These are phyloP conservation scores for Oasisia sp. DNA, from an alignment of 2,888 invertebrate genomes.

Conservation along the genomic window DNA sequence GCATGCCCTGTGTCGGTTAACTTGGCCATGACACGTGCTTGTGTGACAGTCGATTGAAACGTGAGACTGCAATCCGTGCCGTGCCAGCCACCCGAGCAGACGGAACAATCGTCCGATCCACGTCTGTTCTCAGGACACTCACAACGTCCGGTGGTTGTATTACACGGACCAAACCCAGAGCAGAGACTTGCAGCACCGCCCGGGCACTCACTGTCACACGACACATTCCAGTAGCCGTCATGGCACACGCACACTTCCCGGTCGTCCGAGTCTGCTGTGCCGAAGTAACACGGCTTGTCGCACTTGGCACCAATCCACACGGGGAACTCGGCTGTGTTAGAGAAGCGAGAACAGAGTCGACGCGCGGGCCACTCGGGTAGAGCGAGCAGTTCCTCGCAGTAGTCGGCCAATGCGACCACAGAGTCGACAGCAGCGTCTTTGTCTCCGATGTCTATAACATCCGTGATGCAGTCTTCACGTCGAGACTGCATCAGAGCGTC, in stretches of 20 bases:
- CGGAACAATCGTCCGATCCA: constrained; percentile 43
- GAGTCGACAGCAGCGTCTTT: constrained; percentile 37
- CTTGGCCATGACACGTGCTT: constrained; percentile 31
- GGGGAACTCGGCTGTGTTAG: constrained; percentile 18
- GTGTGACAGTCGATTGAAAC: not conserved
- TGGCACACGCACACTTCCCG: constrained; percentile 31
- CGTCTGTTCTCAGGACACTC: constrained; percentile 46
- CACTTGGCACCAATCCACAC: constrained; percentile 35
- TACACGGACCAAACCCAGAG: constrained; percentile 49
- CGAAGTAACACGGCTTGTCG: constrained; percentile 35
- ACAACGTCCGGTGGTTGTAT: constrained; percentile 44
- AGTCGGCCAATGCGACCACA: constrained; percentile 43
- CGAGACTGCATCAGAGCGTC: constrained; percentile 26
- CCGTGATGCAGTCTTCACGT: constrained; percentile 37
- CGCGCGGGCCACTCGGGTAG: constrained; percentile 43
- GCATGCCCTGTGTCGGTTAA: constrained; percentile 44
- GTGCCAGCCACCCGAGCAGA: constrained; percentile 47
- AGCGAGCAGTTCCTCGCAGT: constrained; percentile 41
- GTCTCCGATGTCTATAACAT: constrained; percentile 29
- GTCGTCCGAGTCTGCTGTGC: not conserved
- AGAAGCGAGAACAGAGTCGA: constrained; percentile 39
- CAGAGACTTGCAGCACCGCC: constrained; percentile 47
- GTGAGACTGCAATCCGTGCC: constrained; percentile 46
- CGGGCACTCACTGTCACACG: constrained; percentile 48
- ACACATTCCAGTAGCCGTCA: constrained; percentile 42